Percentiles rank a stretch among this genome's conserved stretches.
Evolutionary conservation across 2,888 invertebrate species (phyloP).

Genomic region (Papilio protenor): DNA sequence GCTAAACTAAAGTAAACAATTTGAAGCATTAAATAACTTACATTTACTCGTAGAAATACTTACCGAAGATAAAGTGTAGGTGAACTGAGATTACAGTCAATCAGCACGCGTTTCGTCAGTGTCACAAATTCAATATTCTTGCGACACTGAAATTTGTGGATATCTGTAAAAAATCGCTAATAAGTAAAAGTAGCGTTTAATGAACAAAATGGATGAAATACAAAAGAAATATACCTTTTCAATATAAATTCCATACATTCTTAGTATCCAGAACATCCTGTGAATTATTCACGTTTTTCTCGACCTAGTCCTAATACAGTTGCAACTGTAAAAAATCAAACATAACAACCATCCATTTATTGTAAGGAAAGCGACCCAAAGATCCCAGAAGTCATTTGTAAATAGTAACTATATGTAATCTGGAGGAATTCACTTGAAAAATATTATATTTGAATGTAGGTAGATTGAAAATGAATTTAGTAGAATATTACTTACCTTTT

Average conservation of each 20-base stretch:
- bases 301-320: neutral
- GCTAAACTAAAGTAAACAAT: neutral
- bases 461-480: neutral
- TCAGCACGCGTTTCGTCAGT: neutral
- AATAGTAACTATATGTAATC: neutral
- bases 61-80: neutral
- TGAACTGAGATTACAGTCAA: neutral
- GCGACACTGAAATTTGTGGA: neutral
- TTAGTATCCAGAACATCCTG: neutral
- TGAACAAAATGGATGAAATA: neutral
- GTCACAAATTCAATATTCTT: slow-evolving; percentile 8
- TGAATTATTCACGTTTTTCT: neutral
- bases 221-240: neutral
- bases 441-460: neutral
- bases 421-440: neutral
- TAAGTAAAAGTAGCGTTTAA: neutral
- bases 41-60: neutral
- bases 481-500: neutral
- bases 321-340: neutral
- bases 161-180: slow-evolving; percentile 16
- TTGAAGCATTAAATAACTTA: neutral
- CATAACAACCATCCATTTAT: neutral
- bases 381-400: neutral
- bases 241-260: neutral
- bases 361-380: neutral